Evolutionary conservation across 2,113 vertebrate genomes (phyloP).

Genomic region (Heteronetta atricapilla): DNA sequence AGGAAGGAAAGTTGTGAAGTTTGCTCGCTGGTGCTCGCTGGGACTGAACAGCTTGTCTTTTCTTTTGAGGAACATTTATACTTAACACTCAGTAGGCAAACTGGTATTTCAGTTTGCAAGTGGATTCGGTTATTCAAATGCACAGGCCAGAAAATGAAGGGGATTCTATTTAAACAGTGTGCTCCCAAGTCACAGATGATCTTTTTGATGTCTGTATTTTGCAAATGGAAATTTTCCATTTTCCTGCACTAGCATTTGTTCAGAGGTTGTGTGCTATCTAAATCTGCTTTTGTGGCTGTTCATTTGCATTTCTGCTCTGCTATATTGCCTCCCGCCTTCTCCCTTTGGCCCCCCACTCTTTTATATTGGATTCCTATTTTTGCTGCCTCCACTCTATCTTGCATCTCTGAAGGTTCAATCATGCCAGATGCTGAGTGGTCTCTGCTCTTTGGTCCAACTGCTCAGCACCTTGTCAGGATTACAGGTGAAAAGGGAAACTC

Average conservation of each 20-base stretch:
- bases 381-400: conserved; percentile 1
- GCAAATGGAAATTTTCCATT: conserved; percentile 72
- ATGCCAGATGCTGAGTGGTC: neutral
- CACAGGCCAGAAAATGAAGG: conserved; percentile 70
- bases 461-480: neutral
- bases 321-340: neutral
- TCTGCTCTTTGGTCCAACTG: neutral
- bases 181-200: conserved; percentile 70
- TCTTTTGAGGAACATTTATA: conserved; percentile 66
- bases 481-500: neutral
- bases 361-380: conserved; percentile 42
- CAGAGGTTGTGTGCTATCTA: conserved; percentile 53
- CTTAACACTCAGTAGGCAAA: conserved; percentile 70
- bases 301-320: conserved; percentile 40
- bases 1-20: conserved; percentile 34
- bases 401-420: neutral
- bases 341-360: conserved; percentile 18
- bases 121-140: conserved; percentile 70
- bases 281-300: conserved; percentile 61
- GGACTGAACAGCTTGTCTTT: conserved; percentile 68
- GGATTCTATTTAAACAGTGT: conserved; percentile 66
- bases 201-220: conserved; percentile 75
- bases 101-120: conserved; percentile 69
- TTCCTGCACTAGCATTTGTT: conserved; percentile 58
- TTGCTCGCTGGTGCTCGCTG: conserved; percentile 43